Evolutionary conservation across 2,797 vertebrate genomes (phyloP).

Genomic region (Iguana delicatissima): DNA sequence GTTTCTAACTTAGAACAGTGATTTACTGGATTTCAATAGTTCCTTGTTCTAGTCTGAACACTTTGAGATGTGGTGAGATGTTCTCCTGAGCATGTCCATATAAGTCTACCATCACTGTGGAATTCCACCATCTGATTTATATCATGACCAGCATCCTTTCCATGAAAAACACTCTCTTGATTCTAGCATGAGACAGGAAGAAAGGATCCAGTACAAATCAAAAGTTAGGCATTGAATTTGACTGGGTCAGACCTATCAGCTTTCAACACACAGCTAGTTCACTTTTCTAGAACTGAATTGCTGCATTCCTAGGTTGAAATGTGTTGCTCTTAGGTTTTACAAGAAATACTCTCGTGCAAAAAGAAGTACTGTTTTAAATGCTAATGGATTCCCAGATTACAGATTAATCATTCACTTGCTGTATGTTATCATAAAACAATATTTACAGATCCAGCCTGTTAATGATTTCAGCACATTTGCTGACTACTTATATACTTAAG

Average conservation of each 20-base stretch:
- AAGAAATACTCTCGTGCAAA: neutral
- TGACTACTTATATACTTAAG: neutral
- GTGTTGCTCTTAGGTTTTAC: no score
- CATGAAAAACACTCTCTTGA: neutral
- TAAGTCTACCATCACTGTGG: neutral
- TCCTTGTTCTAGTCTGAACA: neutral
- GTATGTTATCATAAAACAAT: neutral
- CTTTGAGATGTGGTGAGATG: neutral
- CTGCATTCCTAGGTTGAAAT: neutral
- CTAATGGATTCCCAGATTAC: neutral
- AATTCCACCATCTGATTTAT: neutral
- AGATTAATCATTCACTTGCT: slow-evolving; percentile 23
- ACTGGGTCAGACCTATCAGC: neutral
- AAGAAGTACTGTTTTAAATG: neutral
- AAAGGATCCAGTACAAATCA: neutral
- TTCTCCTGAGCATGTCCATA: neutral
- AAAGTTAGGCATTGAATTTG: neutral
- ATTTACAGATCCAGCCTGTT: neutral
- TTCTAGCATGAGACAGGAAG: neutral
- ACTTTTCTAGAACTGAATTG: neutral
- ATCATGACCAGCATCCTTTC: neutral
- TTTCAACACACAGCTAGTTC: neutral
- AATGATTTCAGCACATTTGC: neutral
- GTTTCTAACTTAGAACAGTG: neutral
- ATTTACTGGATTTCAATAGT: neutral